These are phyloP conservation scores for Sebastes fasciatus DNA, from an alignment of 2,113 vertebrate genomes.

Conservation along the genomic window DNA sequence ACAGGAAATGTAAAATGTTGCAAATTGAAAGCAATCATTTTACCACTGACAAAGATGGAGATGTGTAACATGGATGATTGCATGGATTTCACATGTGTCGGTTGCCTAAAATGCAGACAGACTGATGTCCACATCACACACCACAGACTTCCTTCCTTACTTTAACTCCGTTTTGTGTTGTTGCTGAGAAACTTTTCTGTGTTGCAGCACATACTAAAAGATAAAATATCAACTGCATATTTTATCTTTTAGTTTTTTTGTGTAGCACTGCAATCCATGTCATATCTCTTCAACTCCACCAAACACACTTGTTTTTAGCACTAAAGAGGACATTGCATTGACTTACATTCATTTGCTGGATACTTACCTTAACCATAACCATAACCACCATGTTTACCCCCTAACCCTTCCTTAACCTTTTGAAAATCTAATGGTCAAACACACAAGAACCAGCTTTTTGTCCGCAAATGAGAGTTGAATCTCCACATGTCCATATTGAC, in stretches of 20 bases:
- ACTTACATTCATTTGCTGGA: neutral
- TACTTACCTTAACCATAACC: no score
- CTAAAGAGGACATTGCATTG: neutral
- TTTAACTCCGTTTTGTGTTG: neutral
- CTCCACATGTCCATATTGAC: neutral
- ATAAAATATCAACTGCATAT: neutral
- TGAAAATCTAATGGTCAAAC: neutral
- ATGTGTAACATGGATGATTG: neutral
- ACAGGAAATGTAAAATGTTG: neutral
- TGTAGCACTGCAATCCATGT: neutral
- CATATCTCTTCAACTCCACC: neutral
- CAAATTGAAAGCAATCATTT: neutral
- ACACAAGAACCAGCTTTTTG: neutral
- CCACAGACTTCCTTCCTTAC: slow-evolving; percentile 44
- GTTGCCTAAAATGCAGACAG: slow-evolving; percentile 6
- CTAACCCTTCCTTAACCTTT: neutral
- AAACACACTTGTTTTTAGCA: neutral
- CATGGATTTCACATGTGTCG: slow-evolving; percentile 29
- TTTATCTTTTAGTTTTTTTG: neutral
- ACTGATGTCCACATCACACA: slow-evolving; percentile 15
- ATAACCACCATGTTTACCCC: neutral
- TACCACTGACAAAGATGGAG: neutral
- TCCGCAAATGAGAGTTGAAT: neutral
- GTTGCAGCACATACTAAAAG: neutral
- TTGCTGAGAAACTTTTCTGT: neutral